Base-by-base conservation (phyloP, 2,888 invertebrate genomes). In the Polyommatus icarus region DNA sequence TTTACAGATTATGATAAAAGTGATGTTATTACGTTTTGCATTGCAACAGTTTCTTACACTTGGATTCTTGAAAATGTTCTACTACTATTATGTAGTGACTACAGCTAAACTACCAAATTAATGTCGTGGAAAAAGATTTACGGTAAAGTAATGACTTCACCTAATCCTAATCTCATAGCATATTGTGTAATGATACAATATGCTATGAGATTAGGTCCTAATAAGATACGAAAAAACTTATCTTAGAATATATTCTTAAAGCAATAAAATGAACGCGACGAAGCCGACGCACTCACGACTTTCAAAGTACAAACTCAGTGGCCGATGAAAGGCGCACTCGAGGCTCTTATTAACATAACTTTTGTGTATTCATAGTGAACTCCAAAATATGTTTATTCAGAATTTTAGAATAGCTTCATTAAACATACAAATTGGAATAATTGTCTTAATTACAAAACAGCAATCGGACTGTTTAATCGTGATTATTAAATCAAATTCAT, bases 401-500 rank as follows among this genome's bases (percentile, higher is more conserved):
- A 67, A 29, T 67, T 29, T 67, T 32, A 18, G 29, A 67, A 67
- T 32, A 32, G 67, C 67, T 67, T 67, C 15, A 67, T 67, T 67
- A 12, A 46, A 46, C 12, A 75, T 50, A 54, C 75, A 54, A 75
- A 75, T 75, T 75, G 75, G 40, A 29, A 24, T 50, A 54, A 75
- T 75, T 75, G 75, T 75, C 50, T 75, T 75, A 75, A 75, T 75
- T 75, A 75, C 50, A 29, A 46, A 75, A 75, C 75, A 75, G 50
- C 75, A 75, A 75, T 75, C 50, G 29, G 54, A 73, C 40, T 50
- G 73, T 75, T 54, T 50, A 75, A 75, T 75, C 75, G 75, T 20
- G 75, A 29, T 75, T 54, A 54, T 50, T 54, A 75, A 75, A 75
- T 75, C 75, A 75, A 75, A 75, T 75, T 24, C 75, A 75, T 75